Conservation (phyloP, 2,888 invertebrate genomes). For the Masnerella sp. region DNA sequence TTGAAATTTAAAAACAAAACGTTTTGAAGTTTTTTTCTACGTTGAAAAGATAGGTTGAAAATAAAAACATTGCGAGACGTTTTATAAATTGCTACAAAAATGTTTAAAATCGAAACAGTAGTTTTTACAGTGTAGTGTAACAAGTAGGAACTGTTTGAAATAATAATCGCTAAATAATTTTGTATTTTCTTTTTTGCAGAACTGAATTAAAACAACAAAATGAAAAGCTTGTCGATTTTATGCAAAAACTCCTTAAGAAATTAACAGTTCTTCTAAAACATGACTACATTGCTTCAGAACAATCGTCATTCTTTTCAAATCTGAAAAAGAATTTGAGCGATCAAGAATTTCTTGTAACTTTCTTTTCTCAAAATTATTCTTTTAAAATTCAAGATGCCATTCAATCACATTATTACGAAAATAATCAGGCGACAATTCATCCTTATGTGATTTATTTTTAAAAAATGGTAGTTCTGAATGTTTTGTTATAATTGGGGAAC, state of each 20-base stretch:
- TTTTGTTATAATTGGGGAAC: constrained; percentile 22
- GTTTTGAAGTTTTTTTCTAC: too few species aligned
- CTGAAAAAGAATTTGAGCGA: constrained; percentile 12
- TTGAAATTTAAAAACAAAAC: too few species aligned
- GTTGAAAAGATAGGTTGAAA: too few species aligned
- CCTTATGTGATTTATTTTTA: constrained; percentile 14
- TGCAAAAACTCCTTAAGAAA: constrained; percentile 1
- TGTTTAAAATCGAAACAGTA: too few species aligned
- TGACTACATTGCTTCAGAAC: constrained; percentile 11
- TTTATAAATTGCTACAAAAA: too few species aligned
- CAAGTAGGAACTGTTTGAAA: not conserved
- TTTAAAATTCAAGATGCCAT: constrained; percentile 27
- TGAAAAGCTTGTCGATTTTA: constrained; percentile 8
- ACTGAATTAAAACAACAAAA: constrained; percentile 11
- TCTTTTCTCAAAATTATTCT: constrained; percentile 30
- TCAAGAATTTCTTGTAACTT: constrained; percentile 10
- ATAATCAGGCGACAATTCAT: constrained; percentile 15
- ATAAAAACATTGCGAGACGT: too few species aligned
- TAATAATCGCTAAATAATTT: not conserved
- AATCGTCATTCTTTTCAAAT: constrained; percentile 16
- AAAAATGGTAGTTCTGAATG: constrained; percentile 6
- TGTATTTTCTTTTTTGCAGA: constrained; percentile 5
- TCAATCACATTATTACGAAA: constrained; percentile 25
- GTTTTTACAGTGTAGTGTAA: too few species aligned
- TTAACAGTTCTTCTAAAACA: constrained; percentile 11